Percentiles rank a stretch among this genome's conserved stretches.
phyloP scores from a whole-genome alignment of 2,113 vertebrate species.

The Macroglossus sobrinus region DNA sequence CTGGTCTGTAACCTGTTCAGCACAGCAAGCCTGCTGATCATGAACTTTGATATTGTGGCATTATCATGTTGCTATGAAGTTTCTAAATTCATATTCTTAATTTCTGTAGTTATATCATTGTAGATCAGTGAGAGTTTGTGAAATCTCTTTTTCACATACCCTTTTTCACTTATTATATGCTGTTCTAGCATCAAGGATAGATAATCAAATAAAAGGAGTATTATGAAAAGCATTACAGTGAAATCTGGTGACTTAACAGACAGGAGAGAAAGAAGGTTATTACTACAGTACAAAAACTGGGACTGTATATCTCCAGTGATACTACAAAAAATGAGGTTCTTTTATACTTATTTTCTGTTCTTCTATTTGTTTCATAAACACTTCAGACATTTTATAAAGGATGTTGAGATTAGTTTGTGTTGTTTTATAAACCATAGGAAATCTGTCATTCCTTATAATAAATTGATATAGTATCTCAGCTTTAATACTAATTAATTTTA shows the following conservation, averaged over 20 bases:
- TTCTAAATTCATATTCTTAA: not conserved
- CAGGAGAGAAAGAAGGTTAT: not conserved
- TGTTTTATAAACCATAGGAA: not conserved
- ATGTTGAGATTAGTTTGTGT: conserved; percentile 21
- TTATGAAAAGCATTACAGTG: not conserved
- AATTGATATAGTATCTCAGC: not conserved
- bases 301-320: not conserved
- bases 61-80: conserved; percentile 6
- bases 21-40: not conserved
- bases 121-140: conserved; percentile 11
- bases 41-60: not conserved
- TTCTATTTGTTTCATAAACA: not conserved
- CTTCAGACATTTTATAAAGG: conserved; percentile 2
- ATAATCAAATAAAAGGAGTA: not conserved
- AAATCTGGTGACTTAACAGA: conserved; percentile 25
- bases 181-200: not conserved
- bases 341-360: not conserved
- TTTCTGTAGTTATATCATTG: conserved; percentile 32
- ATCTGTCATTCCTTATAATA: not conserved
- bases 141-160: not conserved
- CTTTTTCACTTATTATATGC: not conserved
- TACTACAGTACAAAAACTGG: not conserved
- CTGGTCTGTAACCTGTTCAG: not conserved
- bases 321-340: not conserved
- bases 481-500: conserved; percentile 30